phyloP scores from a whole-genome alignment of 2,888 invertebrate genomes.

The Miltochrista miniata region DNA sequence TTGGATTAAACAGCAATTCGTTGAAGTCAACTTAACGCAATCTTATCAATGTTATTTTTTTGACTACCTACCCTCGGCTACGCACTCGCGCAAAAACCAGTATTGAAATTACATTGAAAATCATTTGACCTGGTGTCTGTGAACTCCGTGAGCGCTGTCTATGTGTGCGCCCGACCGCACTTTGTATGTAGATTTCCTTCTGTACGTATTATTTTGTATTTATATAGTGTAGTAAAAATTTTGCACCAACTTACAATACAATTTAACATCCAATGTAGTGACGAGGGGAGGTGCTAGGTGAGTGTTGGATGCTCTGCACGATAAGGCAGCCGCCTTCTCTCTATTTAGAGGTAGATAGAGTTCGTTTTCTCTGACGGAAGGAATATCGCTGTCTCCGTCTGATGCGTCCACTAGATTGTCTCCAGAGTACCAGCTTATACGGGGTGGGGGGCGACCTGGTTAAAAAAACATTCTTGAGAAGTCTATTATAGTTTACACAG shows the following conservation, averaged over 20 bases:
- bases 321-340: constrained; percentile 87
- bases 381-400: constrained; percentile 85
- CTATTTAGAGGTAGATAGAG: constrained; percentile 87
- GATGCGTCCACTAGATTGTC: constrained; percentile 88
- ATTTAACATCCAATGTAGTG: constrained; percentile 86
- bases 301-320: constrained; percentile 90
- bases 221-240: not conserved
- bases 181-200: too few species aligned
- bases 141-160: too few species aligned
- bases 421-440: constrained; percentile 91
- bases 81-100: too few species aligned
- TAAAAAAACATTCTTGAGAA: constrained; percentile 1
- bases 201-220: too few species aligned
- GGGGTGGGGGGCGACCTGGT: constrained; percentile 90
- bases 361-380: constrained; percentile 87
- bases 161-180: too few species aligned
- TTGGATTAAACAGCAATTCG: too few species aligned
- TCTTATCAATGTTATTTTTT: too few species aligned
- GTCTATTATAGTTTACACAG: too few species aligned
- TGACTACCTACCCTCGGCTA: too few species aligned
- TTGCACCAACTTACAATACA: constrained; percentile 86
- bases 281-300: constrained; percentile 87
- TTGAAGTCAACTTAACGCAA: too few species aligned
- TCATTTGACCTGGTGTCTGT: too few species aligned
- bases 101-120: too few species aligned